Conservation (phyloP, 2,797 vertebrate genomes). For the Cyclura pinguis region DNA sequence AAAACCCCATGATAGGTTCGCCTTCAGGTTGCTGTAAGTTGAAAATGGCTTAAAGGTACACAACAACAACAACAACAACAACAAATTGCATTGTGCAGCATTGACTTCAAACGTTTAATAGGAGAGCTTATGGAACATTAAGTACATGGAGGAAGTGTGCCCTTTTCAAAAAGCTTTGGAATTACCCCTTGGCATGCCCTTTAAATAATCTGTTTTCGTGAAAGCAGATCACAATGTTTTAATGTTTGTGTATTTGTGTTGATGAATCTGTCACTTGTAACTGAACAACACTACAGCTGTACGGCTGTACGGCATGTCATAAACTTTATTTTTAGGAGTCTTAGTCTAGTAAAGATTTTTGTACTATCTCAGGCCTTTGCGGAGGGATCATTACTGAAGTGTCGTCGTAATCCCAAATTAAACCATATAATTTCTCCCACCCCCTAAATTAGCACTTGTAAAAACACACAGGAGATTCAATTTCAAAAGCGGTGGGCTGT, state of each 20-base stretch:
- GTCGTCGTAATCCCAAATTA: conserved; percentile 65
- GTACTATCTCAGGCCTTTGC: conserved; percentile 30
- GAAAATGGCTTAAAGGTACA: no score
- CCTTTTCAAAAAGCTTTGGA: conserved; percentile 30
- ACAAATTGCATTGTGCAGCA: not conserved
- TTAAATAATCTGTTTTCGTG: conserved; percentile 57
- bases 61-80: no score
- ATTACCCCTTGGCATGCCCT: conserved; percentile 52
- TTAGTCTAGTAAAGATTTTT: conserved; percentile 58
- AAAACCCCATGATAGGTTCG: no score
- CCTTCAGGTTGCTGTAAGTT: no score
- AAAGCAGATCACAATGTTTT: conserved; percentile 47
- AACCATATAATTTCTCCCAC: conserved; percentile 57
- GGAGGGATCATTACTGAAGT: conserved; percentile 64
- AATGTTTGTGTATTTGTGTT: conserved; percentile 61
- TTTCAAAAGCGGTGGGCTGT: conserved; percentile 61
- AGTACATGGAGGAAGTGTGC: conserved; percentile 15
- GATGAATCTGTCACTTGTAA: conserved; percentile 59
- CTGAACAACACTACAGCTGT: conserved; percentile 60
- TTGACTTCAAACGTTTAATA: conserved; percentile 9
- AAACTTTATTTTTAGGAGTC: conserved; percentile 72
- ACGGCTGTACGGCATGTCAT: conserved; percentile 61
- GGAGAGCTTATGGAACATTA: conserved; percentile 37
- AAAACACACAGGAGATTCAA: conserved; percentile 47
- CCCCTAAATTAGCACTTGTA: conserved; percentile 57